Evolutionary conservation across 2,888 invertebrate genomes (phyloP).

Genomic region (Philereme transversata): DNA sequence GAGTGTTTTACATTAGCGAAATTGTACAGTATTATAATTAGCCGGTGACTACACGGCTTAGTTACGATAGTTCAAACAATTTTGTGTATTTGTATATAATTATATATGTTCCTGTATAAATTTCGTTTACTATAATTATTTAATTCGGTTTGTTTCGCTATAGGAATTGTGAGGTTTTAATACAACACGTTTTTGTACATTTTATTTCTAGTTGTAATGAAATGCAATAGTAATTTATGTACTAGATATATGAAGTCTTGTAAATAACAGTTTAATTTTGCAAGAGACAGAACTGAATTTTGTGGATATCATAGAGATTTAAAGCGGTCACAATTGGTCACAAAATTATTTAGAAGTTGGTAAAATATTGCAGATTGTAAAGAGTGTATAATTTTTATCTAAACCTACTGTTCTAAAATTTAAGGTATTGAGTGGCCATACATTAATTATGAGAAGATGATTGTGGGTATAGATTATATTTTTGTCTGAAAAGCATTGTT

Average conservation of each 20-base stretch:
- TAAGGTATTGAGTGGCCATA: conserved; percentile 81
- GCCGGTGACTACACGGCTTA: conserved; percentile 73
- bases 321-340: conserved; percentile 61
- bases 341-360: conserved; percentile 35
- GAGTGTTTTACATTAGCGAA: conserved; percentile 80
- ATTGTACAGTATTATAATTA: conserved; percentile 83
- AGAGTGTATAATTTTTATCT: conserved; percentile 64
- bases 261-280: conserved; percentile 74
- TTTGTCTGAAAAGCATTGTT: too few species aligned
- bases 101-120: conserved; percentile 79
- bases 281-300: conserved; percentile 49
- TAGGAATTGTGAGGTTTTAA: conserved; percentile 82
- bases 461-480: conserved; percentile 44
- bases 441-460: conserved; percentile 56
- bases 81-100: conserved; percentile 81
- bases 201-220: conserved; percentile 75
- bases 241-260: conserved; percentile 72
- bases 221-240: conserved; percentile 84
- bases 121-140: conserved; percentile 54
- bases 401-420: conserved; percentile 64
- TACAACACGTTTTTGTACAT: conserved; percentile 72
- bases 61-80: conserved; percentile 70
- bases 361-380: conserved; percentile 52
- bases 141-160: conserved; percentile 50
- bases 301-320: conserved; percentile 53